Percentiles rank a stretch among this genome's conserved stretches.
Evolutionary conservation across 2,888 invertebrate species (phyloP).

Genomic region (Hirudinaria manillensis): DNA sequence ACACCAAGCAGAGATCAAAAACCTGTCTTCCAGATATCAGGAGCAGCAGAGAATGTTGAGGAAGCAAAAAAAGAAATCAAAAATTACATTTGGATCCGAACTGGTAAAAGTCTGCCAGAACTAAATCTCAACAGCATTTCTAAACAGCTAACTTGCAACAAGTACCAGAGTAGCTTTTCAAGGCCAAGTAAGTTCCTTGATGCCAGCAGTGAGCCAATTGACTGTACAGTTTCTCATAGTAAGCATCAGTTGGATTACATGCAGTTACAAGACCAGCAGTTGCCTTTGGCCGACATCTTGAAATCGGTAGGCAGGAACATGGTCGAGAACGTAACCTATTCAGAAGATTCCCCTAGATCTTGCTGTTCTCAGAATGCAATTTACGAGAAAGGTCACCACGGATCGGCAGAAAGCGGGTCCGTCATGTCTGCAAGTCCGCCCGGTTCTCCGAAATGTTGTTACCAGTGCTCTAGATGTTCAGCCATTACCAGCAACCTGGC

Average conservation of each 20-base stretch:
- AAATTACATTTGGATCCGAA: conserved; percentile 89
- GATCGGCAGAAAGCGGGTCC: conserved; percentile 1
- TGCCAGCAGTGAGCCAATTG: background rate
- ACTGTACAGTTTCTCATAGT: background rate
- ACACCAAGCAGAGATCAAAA: conserved; percentile 96
- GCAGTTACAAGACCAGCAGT: background rate
- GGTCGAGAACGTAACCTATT: background rate
- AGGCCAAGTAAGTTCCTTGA: no score
- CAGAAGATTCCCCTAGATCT: background rate
- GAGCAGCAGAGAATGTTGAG: conserved; percentile 91
- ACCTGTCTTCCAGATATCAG: conserved; percentile 96
- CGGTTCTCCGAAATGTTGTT: background rate
- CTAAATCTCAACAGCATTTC: conserved; percentile 8
- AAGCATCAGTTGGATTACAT: background rate
- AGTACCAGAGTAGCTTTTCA: background rate
- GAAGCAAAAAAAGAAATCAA: conserved; percentile 92
- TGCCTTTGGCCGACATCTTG: background rate
- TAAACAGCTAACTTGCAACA: conserved; percentile 11
- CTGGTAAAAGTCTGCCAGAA: conserved; percentile 60
- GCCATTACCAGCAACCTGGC: no score
- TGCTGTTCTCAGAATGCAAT: background rate
- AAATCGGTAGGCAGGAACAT: background rate
- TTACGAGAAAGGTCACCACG: background rate
- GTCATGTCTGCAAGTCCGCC: conserved; percentile 3
- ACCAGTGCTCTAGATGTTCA: no score